A percentile compares a stretch with the other conserved stretches of the same genome.
phyloP scores from a whole-genome alignment of 1,140 invertebrate species.

The roundworm (Caenorhabditis elegans) region WBcel235 BX284602.5:7136501-7137000 shows the following conservation, averaged over 20 bases:
- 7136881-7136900: neutral
- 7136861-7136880: neutral
- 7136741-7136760: neutral
- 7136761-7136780: too few relatives aligned
- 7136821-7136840: neutral
- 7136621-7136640: neutral
- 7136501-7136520: neutral
- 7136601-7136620: conserved; percentile 17
- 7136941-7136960: too few relatives aligned
- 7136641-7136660: conserved; percentile 18
- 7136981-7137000: neutral
- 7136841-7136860: neutral
- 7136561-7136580: neutral
- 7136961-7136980: neutral
- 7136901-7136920: neutral
- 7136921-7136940: neutral
- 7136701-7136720: neutral
- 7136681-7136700: neutral
- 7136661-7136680: neutral
- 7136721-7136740: neutral
- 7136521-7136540: neutral
- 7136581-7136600: neutral
- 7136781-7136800: neutral
- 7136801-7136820: neutral
- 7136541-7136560: neutral